These are phyloP conservation scores for Corvus cornix DNA, from an alignment of 2,113 vertebrate species.

Conservation along the genomic window DNA sequence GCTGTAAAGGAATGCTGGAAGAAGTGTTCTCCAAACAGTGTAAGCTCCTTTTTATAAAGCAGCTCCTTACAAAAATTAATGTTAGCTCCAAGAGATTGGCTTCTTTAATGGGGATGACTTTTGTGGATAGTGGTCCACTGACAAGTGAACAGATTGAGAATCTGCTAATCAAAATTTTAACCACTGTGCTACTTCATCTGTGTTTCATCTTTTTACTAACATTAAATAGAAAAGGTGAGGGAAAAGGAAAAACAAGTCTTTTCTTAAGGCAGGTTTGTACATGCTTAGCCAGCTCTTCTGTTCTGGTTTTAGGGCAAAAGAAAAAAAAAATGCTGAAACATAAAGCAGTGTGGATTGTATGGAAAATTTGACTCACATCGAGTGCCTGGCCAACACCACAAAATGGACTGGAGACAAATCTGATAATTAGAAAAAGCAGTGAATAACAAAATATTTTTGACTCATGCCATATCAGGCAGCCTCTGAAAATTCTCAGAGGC, in stretches of 20 bases:
- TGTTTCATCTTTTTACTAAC: background rate
- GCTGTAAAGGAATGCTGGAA: background rate
- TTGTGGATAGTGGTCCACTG: background rate
- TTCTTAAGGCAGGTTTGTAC: conserved; percentile 65
- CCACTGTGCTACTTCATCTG: background rate
- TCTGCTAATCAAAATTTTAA: background rate
- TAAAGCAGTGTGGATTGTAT: conserved; percentile 68
- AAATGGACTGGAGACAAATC: conserved; percentile 77
- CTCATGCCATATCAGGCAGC: conserved; percentile 72
- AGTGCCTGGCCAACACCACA: conserved; percentile 74
- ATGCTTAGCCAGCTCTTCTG: conserved; percentile 54
- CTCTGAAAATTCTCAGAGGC: conserved; percentile 43
- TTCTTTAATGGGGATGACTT: background rate
- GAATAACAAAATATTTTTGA: conserved; percentile 77
- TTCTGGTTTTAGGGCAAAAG: conserved; percentile 57
- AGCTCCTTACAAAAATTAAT: background rate
- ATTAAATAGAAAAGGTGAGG: conserved; percentile 16
- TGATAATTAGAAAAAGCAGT: conserved; percentile 79
- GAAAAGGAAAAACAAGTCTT: conserved; percentile 47
- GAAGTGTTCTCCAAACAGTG: background rate
- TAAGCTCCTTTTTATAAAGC: background rate
- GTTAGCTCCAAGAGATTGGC: background rate
- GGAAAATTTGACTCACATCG: conserved; percentile 75
- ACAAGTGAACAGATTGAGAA: background rate
- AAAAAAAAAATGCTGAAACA: conserved; percentile 19